phyloP scores from a whole-genome alignment of 2,113 vertebrate genomes.

The Percina caprodes region DNA sequence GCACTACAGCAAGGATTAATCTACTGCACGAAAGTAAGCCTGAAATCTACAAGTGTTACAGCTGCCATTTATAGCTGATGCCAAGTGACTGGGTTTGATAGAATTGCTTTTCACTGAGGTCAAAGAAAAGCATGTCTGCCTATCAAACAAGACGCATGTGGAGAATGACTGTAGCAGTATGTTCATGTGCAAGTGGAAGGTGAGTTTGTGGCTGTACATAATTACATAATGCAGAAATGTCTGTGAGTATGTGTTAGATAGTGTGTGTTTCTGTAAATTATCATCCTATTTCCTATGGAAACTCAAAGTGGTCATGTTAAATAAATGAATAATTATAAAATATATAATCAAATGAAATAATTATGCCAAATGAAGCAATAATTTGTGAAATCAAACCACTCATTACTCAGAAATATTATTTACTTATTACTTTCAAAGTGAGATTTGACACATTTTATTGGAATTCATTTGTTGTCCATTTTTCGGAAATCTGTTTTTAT shows the following conservation, averaged over 20 bases:
- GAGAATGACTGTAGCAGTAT: constrained; percentile 56
- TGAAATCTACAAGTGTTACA: constrained; percentile 49
- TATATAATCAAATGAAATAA: not conserved
- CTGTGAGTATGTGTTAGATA: constrained; percentile 3
- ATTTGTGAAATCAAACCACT: not conserved
- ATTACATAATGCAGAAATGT: constrained; percentile 21
- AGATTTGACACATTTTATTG: too few species aligned
- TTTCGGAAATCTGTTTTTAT: not conserved
- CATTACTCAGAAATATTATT: not conserved
- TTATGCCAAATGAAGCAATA: not conserved
- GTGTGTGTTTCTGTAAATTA: not conserved
- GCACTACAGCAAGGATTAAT: constrained; percentile 59
- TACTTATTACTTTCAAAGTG: not conserved
- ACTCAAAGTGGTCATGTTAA: not conserved
- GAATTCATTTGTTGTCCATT: not conserved
- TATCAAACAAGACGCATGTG: constrained; percentile 74
- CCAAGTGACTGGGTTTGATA: constrained; percentile 71
- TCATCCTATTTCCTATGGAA: not conserved
- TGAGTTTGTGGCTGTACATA: constrained; percentile 14
- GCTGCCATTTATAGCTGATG: constrained; percentile 53
- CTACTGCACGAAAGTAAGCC: constrained; percentile 52
- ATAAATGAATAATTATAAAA: not conserved
- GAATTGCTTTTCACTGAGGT: constrained; percentile 70
- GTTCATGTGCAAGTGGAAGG: constrained; percentile 51
- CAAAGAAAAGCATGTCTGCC: constrained; percentile 70